Base-by-base conservation (phyloP, 2,797 vertebrate genomes). In the Sparidentex hasta region DNA sequence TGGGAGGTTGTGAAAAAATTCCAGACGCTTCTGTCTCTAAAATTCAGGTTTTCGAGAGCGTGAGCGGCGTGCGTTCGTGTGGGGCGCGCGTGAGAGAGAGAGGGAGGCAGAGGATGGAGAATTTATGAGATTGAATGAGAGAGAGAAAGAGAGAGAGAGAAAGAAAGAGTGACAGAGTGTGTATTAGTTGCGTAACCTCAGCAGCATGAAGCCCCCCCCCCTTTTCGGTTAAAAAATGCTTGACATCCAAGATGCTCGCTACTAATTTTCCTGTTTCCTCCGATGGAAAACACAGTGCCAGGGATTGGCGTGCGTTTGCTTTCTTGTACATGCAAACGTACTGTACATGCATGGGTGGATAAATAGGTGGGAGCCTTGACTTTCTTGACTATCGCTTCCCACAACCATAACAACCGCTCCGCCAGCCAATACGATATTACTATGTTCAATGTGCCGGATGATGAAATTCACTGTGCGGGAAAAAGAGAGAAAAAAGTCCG, bases 1-100 rank as follows among this genome's bases (percentile, higher is more conserved):
- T 95, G 91, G 95, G 95, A 96, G 94, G 93, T 81, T 93, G 94
- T 74, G 88, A 86, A 89, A 88, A 87, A 85, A 90, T 88, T 93
- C 92, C 92, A 95, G 93, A 95, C 81, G 75, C 88, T 93, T 92
- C 90, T 89, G 76, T 92, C 87, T 90, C 89, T 79, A 73, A 86
- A 92, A 91, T 90, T 86, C 80, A 66, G 79, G 76, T 88, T 90
- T 87, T 76, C 18, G 47, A 50, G 63, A 80, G 66, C 71, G 66
- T 48, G 77, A 74, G 81, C 70, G 68, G 77, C 66, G 80, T 69
- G 80, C 47, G 6, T 86, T 84, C 86, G 74, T 85, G 65, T 70
- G 64, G 71, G 6, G 44, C 47, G 72, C 70, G 57, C 5, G 12
- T 14, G 43, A 44, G 33, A 61, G 68, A 52, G 74, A 76, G 64